Evolutionary conservation across 1,140 invertebrate genomes (phyloP).

Genomic region (Drosophila asahinai): DNA sequence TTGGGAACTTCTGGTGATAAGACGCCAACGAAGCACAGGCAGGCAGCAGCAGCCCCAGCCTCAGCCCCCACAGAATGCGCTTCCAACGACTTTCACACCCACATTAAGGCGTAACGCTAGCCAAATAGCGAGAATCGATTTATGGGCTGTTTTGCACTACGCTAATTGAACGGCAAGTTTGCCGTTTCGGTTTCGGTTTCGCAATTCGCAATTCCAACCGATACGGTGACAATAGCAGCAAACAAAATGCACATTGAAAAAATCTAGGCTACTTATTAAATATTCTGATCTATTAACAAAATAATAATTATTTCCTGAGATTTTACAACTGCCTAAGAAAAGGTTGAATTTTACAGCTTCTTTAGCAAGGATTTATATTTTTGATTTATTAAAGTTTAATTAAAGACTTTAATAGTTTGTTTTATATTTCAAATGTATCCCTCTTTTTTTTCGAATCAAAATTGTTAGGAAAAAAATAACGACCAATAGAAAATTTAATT

Average conservation of each 20-base stretch:
- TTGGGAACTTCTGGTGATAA: constrained; percentile 2
- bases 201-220: constrained; percentile 45
- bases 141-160: constrained; percentile 67
- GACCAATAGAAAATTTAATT: too few relatives aligned
- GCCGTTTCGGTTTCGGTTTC: constrained; percentile 31
- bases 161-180: constrained; percentile 79
- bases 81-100: constrained; percentile 50
- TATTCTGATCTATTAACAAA: background rate
- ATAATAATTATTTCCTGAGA: too few relatives aligned
- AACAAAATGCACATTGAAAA: constrained; percentile 16
- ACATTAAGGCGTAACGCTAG: constrained; percentile 52
- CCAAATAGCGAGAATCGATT: constrained; percentile 57
- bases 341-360: too few relatives aligned
- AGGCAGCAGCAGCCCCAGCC: background rate
- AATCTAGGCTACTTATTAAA: background rate
- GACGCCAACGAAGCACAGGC: constrained; percentile 18
- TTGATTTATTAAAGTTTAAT: too few relatives aligned
- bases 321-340: background rate
- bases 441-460: too few relatives aligned
- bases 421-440: too few relatives aligned
- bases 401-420: too few relatives aligned
- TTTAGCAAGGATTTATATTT: too few relatives aligned
- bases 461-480: too few relatives aligned
- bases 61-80: constrained; percentile 14
- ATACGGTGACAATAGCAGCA: constrained; percentile 19